phyloP scores from a whole-genome alignment of 2,797 vertebrate species.

The Halcyon badia region DNA sequence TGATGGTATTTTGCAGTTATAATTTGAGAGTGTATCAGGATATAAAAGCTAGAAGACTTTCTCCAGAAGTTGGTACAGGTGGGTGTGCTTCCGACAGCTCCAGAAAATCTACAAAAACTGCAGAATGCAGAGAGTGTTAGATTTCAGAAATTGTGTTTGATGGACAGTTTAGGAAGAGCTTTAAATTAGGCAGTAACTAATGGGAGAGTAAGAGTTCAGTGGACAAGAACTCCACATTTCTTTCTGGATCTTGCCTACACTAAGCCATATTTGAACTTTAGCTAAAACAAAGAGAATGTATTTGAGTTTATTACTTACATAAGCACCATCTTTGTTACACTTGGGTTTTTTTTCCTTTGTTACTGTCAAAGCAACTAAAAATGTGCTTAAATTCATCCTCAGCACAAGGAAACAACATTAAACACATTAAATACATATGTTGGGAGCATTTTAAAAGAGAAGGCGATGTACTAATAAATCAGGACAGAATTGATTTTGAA shows the following conservation, averaged over 20 bases:
- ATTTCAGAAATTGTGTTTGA: not conserved
- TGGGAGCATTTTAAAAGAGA: not conserved
- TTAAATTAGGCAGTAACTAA: not conserved
- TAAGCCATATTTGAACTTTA: not conserved
- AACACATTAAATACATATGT: not conserved
- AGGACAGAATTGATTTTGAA: not conserved
- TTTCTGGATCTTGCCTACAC: not conserved
- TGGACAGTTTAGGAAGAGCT: not conserved
- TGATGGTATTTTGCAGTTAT: not conserved
- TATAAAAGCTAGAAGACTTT: not conserved
- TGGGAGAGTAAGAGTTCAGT: not conserved
- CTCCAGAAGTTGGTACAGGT: not conserved
- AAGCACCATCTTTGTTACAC: not conserved
- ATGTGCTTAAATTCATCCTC: not conserved
- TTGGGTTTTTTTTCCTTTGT: not conserved
- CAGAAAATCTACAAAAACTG: not conserved
- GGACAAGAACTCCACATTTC: not conserved
- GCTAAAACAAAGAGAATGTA: not conserved
- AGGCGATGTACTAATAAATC: not conserved
- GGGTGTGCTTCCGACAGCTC: not conserved
- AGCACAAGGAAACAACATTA: not conserved
- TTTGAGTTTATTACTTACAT: not conserved
- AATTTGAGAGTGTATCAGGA: not conserved
- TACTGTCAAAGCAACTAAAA: not conserved
- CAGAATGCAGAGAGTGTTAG: not conserved